Evolutionary conservation across 2,113 vertebrate species (phyloP), one percentile per base, ranked within the genome.

Genomic region (Perca flavescens): DNA sequence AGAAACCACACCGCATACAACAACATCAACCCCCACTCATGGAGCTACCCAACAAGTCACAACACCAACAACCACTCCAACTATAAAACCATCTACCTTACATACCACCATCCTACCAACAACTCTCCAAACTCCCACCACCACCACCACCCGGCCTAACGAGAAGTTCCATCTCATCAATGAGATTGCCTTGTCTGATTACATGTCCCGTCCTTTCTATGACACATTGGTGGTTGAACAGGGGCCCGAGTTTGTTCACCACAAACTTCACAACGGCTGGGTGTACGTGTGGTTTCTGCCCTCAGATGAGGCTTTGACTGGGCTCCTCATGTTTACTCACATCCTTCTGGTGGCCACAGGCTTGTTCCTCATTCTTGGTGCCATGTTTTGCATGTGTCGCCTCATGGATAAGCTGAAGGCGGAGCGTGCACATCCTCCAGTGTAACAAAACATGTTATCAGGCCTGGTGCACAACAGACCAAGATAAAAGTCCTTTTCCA

Each of bases 261-360:
- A 95, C 28, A 95, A 91, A 79, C 77, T 90, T 73, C 95, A 96
- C 2, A 85, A 94, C 13, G 91, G 94, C 52, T 94, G 97, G 90
- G 94, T 94, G 79, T 97, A 95, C 50, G 94, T 99, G 28, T 98
- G 98, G 95, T 96, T 96, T 0, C 95, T 99, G 47, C 96, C 97
- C 2, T 95, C 97, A 0, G 66, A 88, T 43, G 74, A 61, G 0
- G 13, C 25, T 46, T 54, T 78, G 31, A 84, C 49, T 70, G 94
- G 72, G 22, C 95, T 92, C 91, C 92, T 28, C 90, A 95, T n/a
- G 96, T 86, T 91, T 72, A 65, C 71, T n/a, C 90, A 95, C 64
- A 66, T 95, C 66, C 36, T 94, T 53, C 81, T 95, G 9, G 56
- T 95, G 60, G 77, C 80, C 17, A 53, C 49, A 19, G 93, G 91